Base-by-base conservation (phyloP, 1,140 invertebrate genomes). In the Rhagoletis zephyria region DNA sequence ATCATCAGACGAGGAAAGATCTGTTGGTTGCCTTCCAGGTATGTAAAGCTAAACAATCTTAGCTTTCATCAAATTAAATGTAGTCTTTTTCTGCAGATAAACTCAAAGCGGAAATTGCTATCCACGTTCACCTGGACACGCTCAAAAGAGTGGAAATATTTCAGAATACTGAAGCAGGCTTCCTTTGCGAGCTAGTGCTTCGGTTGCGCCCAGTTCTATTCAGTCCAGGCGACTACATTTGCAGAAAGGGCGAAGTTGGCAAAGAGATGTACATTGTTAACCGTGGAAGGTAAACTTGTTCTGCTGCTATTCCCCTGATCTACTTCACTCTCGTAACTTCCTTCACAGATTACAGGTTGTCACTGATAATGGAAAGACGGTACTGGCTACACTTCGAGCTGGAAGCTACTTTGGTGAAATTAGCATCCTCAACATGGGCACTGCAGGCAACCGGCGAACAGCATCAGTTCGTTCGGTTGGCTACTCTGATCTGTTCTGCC, bases 181-280 rank as follows among this genome's bases (percentile, higher is more conserved):
- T 99, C 95, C 95, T 99, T 40, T 99, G 98, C 94, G 98, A 99
- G 94, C 95, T 99, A 88, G 98, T 99, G 87, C 94, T 99, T 63
- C 95, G 97, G 92, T 94, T 99, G 87, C 95, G 97, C 90, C 98
- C 98, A 59, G 98, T 99, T 19, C 95, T 99, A 85, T 99, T 99
- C 94, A 99, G 98, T 90, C 98, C 98, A 59, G 98, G 98, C 87
- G 98, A 99, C 94, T 99, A 98, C 94, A 99, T 99, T 93, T 99
- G 98, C 94, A 96, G 98, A 90, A 99, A 99, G 97, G 98, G 98
- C 90, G 98, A 99, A 95, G 98, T 99, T 87, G 98, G 98, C 87
- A 99, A 99, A 94, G 98, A 99, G 94, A 99, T 99, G 98, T 99
- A 99, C 94, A 99, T 99, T 95, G 98, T 99, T 89, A 99, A 99